Base-by-base conservation (phyloP, 2,113 vertebrate species). In the Nycticorax nycticorax region DNA sequence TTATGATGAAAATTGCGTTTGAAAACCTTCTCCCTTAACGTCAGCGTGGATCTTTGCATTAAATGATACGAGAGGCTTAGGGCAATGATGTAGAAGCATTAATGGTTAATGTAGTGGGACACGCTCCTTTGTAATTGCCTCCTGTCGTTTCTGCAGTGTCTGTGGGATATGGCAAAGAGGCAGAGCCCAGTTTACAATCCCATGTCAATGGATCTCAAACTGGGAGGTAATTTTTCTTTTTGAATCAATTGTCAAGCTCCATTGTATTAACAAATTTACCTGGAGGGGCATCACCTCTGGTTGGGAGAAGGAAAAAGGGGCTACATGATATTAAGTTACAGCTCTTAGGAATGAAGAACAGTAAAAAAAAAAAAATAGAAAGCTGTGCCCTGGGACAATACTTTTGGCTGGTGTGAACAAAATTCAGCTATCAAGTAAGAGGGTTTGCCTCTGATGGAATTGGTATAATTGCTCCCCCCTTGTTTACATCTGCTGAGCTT, bases 1-100 rank as follows among this genome's bases (percentile, higher is more conserved):
- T 55, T 91, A 18, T 96, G 95, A 97, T 69, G 93, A 56, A 96
- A 96, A 97, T 82, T 60, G 41, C 74, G 85, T 92, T 91, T 93
- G 95, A 97, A 97, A 96, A 95, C 83, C 59, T 94, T 83, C 90
- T 96, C 85, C 91, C 68, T 89, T 22, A 90, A 73, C 0, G 83
- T 97, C 97, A 89, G 14, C 24, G 57, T 68, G 57, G 83, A 94
- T 96, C 63, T 92, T 74, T 11, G 0, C 55, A 84, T 83, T 93
- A 95, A 96, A 80, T 55, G 48, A 59, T 93, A 91, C 0, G 8
- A 87, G 91, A 78, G 60, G 94, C 96, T 94, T 57, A 73, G 79
- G 95, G 97, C 91, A 57, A 95, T 0, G 3, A 68, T 32, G 89
- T 17, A 50, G 75, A 91, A 59, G 19, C 89, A 93, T 92, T 86